Conservation (phyloP, 2,113 vertebrate genomes). For the Bolborhynchus lineola region DNA sequence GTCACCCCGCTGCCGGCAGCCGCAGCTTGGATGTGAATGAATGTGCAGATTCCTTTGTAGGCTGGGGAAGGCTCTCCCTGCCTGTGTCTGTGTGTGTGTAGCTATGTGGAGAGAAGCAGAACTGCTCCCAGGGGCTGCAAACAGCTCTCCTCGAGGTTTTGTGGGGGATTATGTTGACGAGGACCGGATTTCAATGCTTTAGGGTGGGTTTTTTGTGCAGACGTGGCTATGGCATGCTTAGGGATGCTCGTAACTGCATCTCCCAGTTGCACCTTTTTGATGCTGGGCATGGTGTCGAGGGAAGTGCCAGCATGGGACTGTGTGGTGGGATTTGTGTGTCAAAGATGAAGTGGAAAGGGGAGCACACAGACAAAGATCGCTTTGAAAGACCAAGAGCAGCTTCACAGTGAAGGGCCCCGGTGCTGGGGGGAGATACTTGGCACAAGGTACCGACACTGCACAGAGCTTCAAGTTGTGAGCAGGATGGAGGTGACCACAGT, state of each 20-base stretch:
- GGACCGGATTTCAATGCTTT: background rate
- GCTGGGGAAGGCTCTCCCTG: background rate
- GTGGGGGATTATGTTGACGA: background rate
- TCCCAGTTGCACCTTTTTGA: background rate
- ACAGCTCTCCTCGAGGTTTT: background rate
- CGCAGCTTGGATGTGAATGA: background rate
- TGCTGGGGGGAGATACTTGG: background rate
- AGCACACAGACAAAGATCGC: background rate
- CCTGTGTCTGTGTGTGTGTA: background rate
- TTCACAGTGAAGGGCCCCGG: background rate
- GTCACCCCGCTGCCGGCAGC: background rate
- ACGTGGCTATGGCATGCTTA: background rate
- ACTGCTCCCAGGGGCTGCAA: background rate
- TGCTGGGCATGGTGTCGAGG: background rate
- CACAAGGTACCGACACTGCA: accelerated
- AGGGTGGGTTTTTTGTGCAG: background rate
- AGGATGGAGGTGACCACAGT: accelerated
- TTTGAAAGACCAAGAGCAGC: background rate
- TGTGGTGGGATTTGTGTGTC: background rate
- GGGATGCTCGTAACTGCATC: background rate
- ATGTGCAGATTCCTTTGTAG: background rate
- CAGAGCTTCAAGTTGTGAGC: background rate
- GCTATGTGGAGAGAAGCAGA: background rate
- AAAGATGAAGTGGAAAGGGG: background rate
- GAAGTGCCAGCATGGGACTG: background rate